A percentile compares a stretch with the other conserved stretches of the same genome.
These are phyloP conservation scores for Pangasianodon hypophthalmus DNA, from an alignment of 2,113 vertebrate species.

Conservation along the genomic window DNA sequence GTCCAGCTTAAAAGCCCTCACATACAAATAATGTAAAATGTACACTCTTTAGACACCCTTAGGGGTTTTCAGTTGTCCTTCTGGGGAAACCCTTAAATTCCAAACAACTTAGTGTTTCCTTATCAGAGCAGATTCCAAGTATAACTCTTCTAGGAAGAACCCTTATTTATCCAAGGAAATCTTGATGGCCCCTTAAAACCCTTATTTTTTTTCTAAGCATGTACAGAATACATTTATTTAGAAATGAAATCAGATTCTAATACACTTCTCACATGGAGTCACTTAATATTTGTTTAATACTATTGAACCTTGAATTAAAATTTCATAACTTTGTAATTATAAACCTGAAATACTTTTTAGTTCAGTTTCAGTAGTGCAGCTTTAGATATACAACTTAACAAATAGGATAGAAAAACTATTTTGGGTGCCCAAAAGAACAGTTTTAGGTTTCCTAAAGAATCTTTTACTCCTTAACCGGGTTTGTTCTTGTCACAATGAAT, in stretches of 20 bases:
- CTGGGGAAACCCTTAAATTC: neutral
- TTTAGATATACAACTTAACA: neutral
- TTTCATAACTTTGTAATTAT: neutral
- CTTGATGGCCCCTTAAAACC: neutral
- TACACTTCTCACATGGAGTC: neutral
- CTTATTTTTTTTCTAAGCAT: neutral
- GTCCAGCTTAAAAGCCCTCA: neutral
- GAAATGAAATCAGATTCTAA: neutral
- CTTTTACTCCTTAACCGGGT: neutral
- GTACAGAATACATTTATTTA: neutral
- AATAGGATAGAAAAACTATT: neutral
- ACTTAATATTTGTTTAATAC: neutral
- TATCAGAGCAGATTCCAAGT: neutral
- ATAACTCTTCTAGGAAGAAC: neutral
- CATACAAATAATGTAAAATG: neutral
- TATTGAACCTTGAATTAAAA: neutral
- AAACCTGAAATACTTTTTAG: neutral
- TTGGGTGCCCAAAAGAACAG: neutral
- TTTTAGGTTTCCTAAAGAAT: neutral
- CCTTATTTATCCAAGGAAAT: slow-evolving; percentile 4
- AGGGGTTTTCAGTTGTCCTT: neutral
- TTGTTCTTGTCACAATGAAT: neutral
- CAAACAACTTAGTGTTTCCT: neutral
- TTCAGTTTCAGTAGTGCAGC: neutral
- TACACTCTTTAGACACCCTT: neutral